These are phyloP conservation scores for Serripes groenlandicus DNA, from an alignment of 2,888 invertebrate species.

Conservation along the genomic window DNA sequence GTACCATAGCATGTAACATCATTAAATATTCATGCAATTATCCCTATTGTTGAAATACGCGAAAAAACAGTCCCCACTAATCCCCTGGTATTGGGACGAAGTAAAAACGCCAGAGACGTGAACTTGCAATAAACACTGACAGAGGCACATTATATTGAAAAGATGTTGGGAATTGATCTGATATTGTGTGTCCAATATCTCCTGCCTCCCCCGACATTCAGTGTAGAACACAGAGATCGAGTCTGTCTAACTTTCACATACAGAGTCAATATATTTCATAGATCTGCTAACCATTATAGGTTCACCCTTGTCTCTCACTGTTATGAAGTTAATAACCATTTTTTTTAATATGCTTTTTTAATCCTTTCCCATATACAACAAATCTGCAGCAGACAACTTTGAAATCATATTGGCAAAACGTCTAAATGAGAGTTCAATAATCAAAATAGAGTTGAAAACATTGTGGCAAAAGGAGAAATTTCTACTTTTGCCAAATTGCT, in stretches of 20 bases:
- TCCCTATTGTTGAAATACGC: constrained; percentile 16
- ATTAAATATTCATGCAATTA: constrained; percentile 30
- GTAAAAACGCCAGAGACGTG: background rate
- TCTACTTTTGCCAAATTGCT: no score
- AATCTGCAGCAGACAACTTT: no score
- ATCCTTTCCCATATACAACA: no score
- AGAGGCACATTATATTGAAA: constrained; percentile 14
- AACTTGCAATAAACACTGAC: background rate
- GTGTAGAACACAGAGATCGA: background rate
- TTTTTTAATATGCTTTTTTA: no score
- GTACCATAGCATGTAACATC: background rate
- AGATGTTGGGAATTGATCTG: constrained; percentile 9
- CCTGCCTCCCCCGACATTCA: constrained; percentile 7
- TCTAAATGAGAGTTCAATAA: no score
- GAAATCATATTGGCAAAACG: no score
- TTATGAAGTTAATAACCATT: no score
- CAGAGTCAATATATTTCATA: no score
- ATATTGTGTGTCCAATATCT: constrained; percentile 21
- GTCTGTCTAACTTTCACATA: background rate
- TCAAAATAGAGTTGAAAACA: no score
- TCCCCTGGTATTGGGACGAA: background rate
- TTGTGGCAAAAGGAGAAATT: no score
- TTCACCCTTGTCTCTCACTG: no score
- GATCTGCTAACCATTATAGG: no score
- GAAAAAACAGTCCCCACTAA: background rate